Evolutionary conservation across 2,888 invertebrate genomes (phyloP).

Genomic region (Phaedon cochleariae): DNA sequence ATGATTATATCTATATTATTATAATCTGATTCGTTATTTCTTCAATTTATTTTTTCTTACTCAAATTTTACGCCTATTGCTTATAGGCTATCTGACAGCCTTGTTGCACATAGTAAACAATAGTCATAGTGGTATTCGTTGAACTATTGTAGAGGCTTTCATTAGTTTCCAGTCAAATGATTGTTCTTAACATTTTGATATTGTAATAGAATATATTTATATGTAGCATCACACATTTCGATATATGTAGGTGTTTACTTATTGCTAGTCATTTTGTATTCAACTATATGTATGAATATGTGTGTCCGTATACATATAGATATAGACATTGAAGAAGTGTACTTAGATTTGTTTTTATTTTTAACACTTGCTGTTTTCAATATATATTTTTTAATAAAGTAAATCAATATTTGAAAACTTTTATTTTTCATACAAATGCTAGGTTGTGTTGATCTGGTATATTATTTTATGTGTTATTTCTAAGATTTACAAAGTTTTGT

Average conservation of each 20-base stretch:
- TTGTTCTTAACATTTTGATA: conserved; percentile 51
- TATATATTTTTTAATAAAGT: conserved; percentile 56
- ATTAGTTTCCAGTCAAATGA: conserved; percentile 55
- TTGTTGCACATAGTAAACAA: conserved; percentile 56
- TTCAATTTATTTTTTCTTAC: not conserved
- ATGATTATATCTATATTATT: not conserved
- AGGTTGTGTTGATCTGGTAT: conserved; percentile 57
- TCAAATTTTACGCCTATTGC: conserved; percentile 54
- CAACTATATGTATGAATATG: conserved; percentile 34
- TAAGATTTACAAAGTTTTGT: conserved; percentile 51
- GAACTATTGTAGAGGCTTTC: conserved; percentile 61
- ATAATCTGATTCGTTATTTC: not conserved
- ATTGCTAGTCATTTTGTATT: conserved; percentile 30
- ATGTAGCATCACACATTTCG: conserved; percentile 34
- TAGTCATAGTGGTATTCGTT: conserved; percentile 56
- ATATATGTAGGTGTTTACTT: conserved; percentile 33
- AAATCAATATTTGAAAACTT: conserved; percentile 54
- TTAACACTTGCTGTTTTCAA: conserved; percentile 59
- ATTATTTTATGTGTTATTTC: conserved; percentile 56
- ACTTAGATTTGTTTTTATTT: conserved; percentile 58
- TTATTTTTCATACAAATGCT: conserved; percentile 56
- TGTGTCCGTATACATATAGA: conserved; percentile 37
- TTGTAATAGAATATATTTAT: conserved; percentile 44
- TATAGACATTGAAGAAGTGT: conserved; percentile 51
- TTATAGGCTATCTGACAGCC: conserved; percentile 51